Evolutionary conservation across 1,140 invertebrate species (phyloP).

Genomic region (Holcopasites calliopsidis): DNA sequence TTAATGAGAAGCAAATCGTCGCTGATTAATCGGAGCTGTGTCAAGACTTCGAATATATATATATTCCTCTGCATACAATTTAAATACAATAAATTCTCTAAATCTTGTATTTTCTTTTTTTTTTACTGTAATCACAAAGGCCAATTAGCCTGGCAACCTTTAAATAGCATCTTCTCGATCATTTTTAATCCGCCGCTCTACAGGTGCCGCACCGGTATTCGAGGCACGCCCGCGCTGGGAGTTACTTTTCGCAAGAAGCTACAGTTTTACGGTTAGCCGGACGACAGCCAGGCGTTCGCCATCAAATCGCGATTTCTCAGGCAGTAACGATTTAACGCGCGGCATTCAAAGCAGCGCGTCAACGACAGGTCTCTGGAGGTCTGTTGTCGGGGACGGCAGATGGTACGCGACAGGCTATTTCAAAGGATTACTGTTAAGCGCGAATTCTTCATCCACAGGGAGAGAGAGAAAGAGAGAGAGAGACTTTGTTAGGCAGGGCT

Average conservation of each 20-base stretch:
- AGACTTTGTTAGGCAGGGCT: slow-evolving; percentile 3
- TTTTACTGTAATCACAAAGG: no score
- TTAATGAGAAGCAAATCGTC: slow-evolving; percentile 16
- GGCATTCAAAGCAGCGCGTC: slow-evolving; percentile 21
- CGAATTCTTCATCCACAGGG: background rate
- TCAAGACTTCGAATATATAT: no score
- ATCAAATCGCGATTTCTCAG: slow-evolving; percentile 69
- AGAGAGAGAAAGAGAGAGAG: no score
- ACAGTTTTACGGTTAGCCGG: slow-evolving; percentile 9
- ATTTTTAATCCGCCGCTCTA: no score
- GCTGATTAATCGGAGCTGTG: background rate
- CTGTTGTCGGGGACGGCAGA: slow-evolving; percentile 47
- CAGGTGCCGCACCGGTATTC: slow-evolving; percentile 3
- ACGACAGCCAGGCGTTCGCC: slow-evolving; percentile 43
- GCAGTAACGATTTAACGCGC: slow-evolving; percentile 61
- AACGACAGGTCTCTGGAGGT: slow-evolving; percentile 18
- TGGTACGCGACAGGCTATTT: slow-evolving; percentile 53
- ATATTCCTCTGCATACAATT: no score
- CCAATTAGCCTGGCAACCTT: no score
- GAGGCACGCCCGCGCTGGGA: background rate
- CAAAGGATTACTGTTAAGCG: slow-evolving; percentile 46
- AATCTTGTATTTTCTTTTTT: no score
- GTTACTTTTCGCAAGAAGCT: background rate
- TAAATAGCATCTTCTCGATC: background rate
- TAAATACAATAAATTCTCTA: no score